phyloP scores from a whole-genome alignment of 1,140 invertebrate genomes.

The fruit fly (Drosophila melanogaster) region DNA sequence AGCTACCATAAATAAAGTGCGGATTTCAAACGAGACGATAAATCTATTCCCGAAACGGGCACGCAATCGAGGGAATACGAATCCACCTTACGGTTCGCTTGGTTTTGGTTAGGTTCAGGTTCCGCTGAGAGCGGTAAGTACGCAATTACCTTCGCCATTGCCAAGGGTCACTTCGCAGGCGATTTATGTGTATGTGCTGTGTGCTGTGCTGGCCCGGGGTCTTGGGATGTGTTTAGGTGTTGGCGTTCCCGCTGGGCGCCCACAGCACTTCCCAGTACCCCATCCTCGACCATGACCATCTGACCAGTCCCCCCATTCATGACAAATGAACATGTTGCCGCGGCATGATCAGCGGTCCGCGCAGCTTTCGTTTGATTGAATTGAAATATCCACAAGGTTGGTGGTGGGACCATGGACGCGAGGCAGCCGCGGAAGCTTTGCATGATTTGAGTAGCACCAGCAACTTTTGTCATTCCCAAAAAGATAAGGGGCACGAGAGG shows the following conservation, averaged over 20 bases:
- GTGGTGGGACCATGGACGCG: not conserved
- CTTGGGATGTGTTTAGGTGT: conserved; percentile 47
- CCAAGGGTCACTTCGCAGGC: conserved; percentile 37
- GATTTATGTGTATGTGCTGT: conserved; percentile 36
- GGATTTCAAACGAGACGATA: conserved; percentile 58
- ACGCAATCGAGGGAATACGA: conserved; percentile 54
- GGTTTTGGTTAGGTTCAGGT: conserved; percentile 25
- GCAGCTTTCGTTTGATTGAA: conserved; percentile 47
- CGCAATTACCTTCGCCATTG: conserved; percentile 45
- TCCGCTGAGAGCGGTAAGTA: conserved; percentile 55
- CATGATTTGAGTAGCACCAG: conserved; percentile 47
- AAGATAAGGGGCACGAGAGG: conserved; percentile 50
- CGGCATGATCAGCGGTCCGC: conserved; percentile 7
- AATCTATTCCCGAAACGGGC: conserved; percentile 55
- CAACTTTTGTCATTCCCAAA: conserved; percentile 50
- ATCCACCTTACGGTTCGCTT: conserved; percentile 37
- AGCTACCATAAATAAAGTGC: conserved; percentile 58
- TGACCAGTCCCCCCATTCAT: conserved; percentile 16
- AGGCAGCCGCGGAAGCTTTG: conserved; percentile 16
- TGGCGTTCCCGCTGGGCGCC: conserved; percentile 58
- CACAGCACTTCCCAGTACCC: conserved; percentile 15
- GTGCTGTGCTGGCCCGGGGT: conserved; percentile 33
- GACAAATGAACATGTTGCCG: conserved; percentile 62
- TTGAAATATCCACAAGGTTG: conserved; percentile 39
- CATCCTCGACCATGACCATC: not conserved